These are phyloP conservation scores for Phrynocephalus guinanensis DNA, from an alignment of 2,797 vertebrate genomes.

Conservation along the genomic window DNA sequence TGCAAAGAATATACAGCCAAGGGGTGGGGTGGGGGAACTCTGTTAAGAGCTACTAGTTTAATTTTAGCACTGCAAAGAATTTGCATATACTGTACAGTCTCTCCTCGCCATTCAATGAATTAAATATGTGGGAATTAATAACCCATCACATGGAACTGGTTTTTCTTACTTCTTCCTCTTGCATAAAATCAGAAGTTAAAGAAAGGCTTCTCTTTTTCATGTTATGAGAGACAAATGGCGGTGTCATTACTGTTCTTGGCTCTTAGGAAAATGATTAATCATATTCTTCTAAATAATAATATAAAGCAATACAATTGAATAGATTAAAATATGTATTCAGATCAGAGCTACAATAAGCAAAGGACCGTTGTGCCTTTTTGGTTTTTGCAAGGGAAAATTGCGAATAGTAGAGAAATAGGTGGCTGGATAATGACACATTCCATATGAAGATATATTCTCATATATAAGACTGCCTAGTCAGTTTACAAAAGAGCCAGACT, in stretches of 20 bases:
- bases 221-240: conserved; percentile 40
- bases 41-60: conserved; percentile 45
- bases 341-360: conserved; percentile 40
- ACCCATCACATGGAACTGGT: conserved; percentile 48
- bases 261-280: conserved; percentile 61
- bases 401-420: conserved; percentile 66
- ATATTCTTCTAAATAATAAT: conserved; percentile 57
- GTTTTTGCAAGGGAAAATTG: conserved; percentile 58
- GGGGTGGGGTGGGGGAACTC: neutral
- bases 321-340: conserved; percentile 56
- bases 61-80: conserved; percentile 53
- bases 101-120: conserved; percentile 41
- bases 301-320: conserved; percentile 60
- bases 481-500: conserved; percentile 26
- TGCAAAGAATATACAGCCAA: conserved; percentile 17
- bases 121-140: conserved; percentile 58
- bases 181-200: conserved; percentile 14
- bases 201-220: conserved; percentile 16
- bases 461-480: conserved; percentile 65
- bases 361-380: conserved; percentile 56
- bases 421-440: conserved; percentile 51
- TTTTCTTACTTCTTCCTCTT: conserved; percentile 9
- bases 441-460: conserved; percentile 48
- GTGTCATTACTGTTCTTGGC: conserved; percentile 46
- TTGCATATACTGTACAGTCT: conserved; percentile 58